Conservation (phyloP, 2,113 vertebrate species). For the Apeltes quadracus region DNA sequence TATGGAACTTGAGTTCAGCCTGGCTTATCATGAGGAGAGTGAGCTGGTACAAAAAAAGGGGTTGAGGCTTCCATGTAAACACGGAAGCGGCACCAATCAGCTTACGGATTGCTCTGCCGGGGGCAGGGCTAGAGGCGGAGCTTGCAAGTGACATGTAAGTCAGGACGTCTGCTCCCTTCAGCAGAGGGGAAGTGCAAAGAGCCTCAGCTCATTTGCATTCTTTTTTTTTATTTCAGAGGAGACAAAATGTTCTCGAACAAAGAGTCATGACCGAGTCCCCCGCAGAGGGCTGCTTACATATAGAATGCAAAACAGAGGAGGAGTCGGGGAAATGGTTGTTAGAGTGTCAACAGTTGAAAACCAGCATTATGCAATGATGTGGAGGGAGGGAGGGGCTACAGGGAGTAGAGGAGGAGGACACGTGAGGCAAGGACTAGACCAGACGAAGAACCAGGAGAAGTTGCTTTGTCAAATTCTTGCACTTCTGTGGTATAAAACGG, state of each 20-base stretch:
- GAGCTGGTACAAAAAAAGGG: conserved; percentile 19
- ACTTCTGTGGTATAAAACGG: conserved; percentile 17
- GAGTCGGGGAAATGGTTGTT: not conserved
- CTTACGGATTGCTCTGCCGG: not conserved
- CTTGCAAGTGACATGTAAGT: conserved; percentile 31
- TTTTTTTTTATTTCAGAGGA: conserved; percentile 67
- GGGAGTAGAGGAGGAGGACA: conserved; percentile 41
- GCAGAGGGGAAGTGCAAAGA: conserved; percentile 41
- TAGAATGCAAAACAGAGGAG: not conserved
- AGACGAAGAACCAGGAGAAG: conserved; percentile 57
- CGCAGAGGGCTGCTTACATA: not conserved
- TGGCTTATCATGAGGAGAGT: conserved; percentile 26
- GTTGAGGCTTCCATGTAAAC: conserved; percentile 73
- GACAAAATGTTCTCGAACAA: conserved; percentile 69
- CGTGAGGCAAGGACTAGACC: conserved; percentile 59
- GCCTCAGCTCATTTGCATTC: conserved; percentile 56
- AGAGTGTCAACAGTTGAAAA: conserved; percentile 27
- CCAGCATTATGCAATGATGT: conserved; percentile 59
- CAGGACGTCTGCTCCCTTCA: conserved; percentile 3
- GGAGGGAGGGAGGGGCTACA: conserved; percentile 31
- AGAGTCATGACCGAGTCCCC: conserved; percentile 44
- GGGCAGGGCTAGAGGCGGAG: conserved; percentile 40
- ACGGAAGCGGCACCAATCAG: conserved; percentile 65
- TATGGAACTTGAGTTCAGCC: conserved; percentile 36
- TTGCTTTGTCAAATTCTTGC: conserved; percentile 12